Evolutionary conservation across 2,113 vertebrate genomes (phyloP), one percentile per base, ranked within the genome.

Genomic region (Motacilla alba): DNA sequence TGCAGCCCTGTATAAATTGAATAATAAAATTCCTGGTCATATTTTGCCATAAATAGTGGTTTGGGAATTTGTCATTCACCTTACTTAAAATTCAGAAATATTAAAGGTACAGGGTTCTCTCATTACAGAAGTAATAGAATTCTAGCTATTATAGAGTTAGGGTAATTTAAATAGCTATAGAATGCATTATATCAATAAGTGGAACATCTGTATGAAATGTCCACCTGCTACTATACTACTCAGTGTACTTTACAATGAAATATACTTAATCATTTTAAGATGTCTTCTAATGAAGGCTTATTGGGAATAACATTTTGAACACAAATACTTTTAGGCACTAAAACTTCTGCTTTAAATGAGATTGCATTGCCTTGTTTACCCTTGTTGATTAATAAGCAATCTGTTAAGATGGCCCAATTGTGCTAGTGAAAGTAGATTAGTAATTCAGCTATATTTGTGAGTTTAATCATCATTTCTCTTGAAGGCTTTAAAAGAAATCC

Each of bases 51-150:
- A 98, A 98, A 98, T 97, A 98, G 96, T 95, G 88, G 84, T 98
- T 98, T 98, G 86, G 92, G 94, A 97, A 98, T 98, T 98, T 95
- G 92, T 98, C 98, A 98, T 97, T 97, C 95, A 87, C 96, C 89
- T 97, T 97, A 96, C 97, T 98, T 98, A 98, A 98, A 98, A 98
- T 98, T 97, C 98, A 98, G 96, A 97, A 97, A 97, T 98, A 97
- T 98, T 97, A 98, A 98, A 98, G 92, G 88, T 96, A 97, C 92
- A 91, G 92, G 35, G 72, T 96, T 98, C 96, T 97, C 85, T 98
- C 95, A 97, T 98, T 98, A 97, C 49, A 96, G 94, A 97, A 98
- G 97, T 98, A 98, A 98, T 98, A 97, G 97, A 97, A 98, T 98
- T 98, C 87, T 78, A 96, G 96, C 97, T 98, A 96, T 98, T 98